Percentiles rank a stretch among this genome's conserved stretches.
These are phyloP conservation scores for Orthosia cruda DNA, from an alignment of 2,888 invertebrate species.

Conservation along the genomic window DNA sequence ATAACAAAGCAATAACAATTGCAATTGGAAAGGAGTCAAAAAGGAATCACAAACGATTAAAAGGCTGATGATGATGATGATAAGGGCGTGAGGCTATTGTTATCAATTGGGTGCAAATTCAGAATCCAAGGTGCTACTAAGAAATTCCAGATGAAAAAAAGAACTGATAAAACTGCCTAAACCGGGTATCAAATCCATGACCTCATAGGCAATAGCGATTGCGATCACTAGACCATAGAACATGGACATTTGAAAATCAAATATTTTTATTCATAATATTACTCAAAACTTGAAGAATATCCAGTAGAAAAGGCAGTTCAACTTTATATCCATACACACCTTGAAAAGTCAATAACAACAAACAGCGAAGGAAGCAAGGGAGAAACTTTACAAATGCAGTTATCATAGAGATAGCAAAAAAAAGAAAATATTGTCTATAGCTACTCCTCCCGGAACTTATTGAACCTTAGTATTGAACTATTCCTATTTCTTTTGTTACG, in stretches of 20 bases:
- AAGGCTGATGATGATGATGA: too few species aligned
- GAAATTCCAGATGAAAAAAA: not conserved
- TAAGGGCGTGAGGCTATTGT: too few species aligned
- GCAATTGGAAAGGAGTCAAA: too few species aligned
- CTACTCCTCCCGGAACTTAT: constrained; percentile 32
- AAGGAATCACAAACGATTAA: too few species aligned
- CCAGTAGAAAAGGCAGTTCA: not conserved
- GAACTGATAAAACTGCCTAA: not conserved
- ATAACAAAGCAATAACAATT: too few species aligned
- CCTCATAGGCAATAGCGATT: too few species aligned
- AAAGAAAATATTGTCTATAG: not conserved
- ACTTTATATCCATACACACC: constrained; percentile 14
- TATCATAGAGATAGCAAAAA: constrained; percentile 40
- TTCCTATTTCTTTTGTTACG: constrained; percentile 41
- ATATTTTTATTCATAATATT: not conserved
- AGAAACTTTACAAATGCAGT: constrained; percentile 55
- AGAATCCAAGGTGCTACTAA: not conserved
- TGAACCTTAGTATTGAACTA: constrained; percentile 46
- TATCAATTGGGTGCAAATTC: not conserved
- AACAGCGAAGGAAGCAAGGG: constrained; percentile 34
- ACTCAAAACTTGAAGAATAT: not conserved
- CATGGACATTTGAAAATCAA: not conserved
- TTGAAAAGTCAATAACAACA: constrained; percentile 32
- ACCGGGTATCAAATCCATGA: too few species aligned
- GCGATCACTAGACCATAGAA: not conserved